These are phyloP conservation scores for Haliclona indistincta DNA, from an alignment of 37 sponge, comb jelly and placozoan genomes.

Conservation along the genomic window DNA sequence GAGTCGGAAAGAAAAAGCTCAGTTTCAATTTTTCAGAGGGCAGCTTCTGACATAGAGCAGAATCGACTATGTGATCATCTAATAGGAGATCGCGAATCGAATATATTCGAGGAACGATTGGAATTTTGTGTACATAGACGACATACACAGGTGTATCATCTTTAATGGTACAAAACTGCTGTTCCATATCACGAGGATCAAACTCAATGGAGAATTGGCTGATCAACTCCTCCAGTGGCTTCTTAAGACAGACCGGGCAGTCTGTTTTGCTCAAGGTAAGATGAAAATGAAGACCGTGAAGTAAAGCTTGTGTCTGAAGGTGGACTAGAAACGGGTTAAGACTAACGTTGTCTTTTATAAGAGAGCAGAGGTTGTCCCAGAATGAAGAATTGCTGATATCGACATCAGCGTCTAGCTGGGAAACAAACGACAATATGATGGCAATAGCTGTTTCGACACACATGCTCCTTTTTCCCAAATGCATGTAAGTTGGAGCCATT, in stretches of 20 bases:
- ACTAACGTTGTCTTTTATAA: neutral
- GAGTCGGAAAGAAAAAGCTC: neutral
- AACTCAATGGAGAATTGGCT: neutral
- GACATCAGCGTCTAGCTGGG: neutral
- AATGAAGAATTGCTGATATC: neutral
- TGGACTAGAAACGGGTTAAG: conserved; percentile 10
- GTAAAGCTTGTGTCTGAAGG: conserved; percentile 21
- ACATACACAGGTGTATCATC: neutral
- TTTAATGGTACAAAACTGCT: no score
- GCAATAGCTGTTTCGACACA: conserved; percentile 20
- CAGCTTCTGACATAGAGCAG: neutral
- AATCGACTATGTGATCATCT: neutral
- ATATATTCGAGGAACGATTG: neutral
- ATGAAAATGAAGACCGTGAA: conserved; percentile 29
- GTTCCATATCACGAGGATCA: neutral
- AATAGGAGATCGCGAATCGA: no score
- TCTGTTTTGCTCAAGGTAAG: neutral
- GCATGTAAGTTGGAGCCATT: neutral
- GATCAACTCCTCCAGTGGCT: neutral
- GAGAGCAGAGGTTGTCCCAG: conserved; percentile 10
- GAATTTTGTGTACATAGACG: neutral
- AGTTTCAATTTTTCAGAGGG: neutral
- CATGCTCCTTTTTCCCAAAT: neutral
- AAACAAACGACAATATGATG: neutral
- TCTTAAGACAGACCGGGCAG: conserved; percentile 12